Conservation (phyloP, 2,113 vertebrate species). For the Brachypodius melanocephalos region DNA sequence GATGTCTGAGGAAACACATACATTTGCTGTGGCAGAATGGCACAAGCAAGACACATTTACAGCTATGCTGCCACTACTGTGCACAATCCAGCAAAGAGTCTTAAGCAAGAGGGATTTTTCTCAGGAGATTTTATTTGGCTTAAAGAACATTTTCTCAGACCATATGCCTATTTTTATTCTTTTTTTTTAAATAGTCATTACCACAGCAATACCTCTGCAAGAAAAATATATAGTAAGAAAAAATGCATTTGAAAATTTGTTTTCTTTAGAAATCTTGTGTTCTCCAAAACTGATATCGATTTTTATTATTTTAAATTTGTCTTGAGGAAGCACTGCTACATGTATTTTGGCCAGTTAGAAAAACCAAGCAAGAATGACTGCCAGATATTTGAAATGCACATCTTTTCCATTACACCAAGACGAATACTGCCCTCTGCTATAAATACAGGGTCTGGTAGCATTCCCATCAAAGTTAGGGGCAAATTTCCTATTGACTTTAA, state of each 20-base stretch:
- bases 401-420: background rate
- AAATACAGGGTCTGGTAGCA: background rate
- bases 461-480: background rate
- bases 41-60: background rate
- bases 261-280: background rate
- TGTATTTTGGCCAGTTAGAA: background rate
- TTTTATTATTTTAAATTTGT: background rate
- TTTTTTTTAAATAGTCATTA: background rate
- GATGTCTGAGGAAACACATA: background rate
- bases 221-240: background rate
- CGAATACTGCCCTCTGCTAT: background rate
- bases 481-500: slow-evolving; percentile 5
- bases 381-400: background rate
- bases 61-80: background rate
- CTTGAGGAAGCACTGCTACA: background rate
- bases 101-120: background rate
- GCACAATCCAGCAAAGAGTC: background rate
- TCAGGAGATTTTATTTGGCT: background rate
- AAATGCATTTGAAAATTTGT: background rate
- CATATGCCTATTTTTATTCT: background rate
- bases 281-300: background rate
- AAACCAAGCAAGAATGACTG: background rate
- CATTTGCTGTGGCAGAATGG: background rate
- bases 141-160: background rate
- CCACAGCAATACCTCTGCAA: background rate